Conservation (phyloP, 2,888 invertebrate species). For the Xestobium rufovillosum region DNA sequence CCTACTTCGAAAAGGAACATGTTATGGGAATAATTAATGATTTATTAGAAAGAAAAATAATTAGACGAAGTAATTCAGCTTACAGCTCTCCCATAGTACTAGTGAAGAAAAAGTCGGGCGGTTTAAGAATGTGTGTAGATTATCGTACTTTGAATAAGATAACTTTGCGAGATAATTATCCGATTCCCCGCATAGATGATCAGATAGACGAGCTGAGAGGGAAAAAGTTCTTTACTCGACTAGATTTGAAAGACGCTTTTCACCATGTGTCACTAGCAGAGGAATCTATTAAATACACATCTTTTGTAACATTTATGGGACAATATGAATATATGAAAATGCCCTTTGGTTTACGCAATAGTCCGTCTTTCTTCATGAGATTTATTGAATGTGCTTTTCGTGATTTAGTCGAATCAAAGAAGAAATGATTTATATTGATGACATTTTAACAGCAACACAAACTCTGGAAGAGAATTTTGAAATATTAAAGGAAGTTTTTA, state of each 20-base stretch:
- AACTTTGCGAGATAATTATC: slow-evolving; percentile 23
- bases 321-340: slow-evolving; percentile 26
- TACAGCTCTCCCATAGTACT: slow-evolving; percentile 25
- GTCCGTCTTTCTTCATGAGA: slow-evolving; percentile 22
- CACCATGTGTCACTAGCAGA: slow-evolving; percentile 26
- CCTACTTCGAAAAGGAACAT: slow-evolving; percentile 19
- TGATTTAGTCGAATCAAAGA: slow-evolving; percentile 11
- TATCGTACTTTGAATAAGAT: slow-evolving; percentile 18
- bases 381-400: slow-evolving; percentile 17
- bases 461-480: slow-evolving; percentile 17
- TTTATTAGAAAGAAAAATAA: slow-evolving; percentile 19
- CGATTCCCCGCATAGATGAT: slow-evolving; percentile 27
- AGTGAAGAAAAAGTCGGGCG: slow-evolving; percentile 25
- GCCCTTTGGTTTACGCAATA: slow-evolving; percentile 27
- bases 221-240: slow-evolving; percentile 25
- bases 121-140: slow-evolving; percentile 27
- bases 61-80: slow-evolving; percentile 30
- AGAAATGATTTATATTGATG: slow-evolving; percentile 20
- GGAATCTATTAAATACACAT: slow-evolving; percentile 20
- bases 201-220: slow-evolving; percentile 25
- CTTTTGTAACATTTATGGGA: slow-evolving; percentile 25
- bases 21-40: slow-evolving; percentile 19
- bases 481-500: slow-evolving; percentile 13
- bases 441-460: slow-evolving; percentile 17
- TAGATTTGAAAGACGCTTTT: slow-evolving; percentile 31